These are phyloP conservation scores for Psilanteris sp. DNA, from an alignment of 1,140 invertebrate species.

Conservation along the genomic window DNA sequence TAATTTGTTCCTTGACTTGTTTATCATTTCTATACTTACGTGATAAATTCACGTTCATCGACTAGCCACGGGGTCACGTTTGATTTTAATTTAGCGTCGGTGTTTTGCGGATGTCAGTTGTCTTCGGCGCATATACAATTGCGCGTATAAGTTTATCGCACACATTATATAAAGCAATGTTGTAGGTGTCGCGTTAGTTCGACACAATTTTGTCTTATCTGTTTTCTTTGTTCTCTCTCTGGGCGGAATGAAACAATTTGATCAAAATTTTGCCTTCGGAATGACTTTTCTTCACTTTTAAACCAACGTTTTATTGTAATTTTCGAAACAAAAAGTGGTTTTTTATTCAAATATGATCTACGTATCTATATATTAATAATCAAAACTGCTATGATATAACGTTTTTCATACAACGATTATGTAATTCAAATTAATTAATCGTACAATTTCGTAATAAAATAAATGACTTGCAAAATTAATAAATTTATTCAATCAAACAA, in stretches of 20 bases:
- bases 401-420: too few species aligned
- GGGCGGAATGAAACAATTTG: constrained; percentile 64
- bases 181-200: constrained; percentile 35
- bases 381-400: too few species aligned
- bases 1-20: constrained; percentile 45
- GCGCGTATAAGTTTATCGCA: constrained; percentile 52
- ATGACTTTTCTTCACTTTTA: constrained; percentile 39
- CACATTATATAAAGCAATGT: constrained; percentile 52
- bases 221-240: constrained; percentile 23
- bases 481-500: too few species aligned
- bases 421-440: too few species aligned
- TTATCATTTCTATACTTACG: constrained; percentile 51
- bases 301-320: too few species aligned
- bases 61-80: constrained; percentile 9
- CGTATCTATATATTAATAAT: too few species aligned
- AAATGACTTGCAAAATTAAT: too few species aligned
- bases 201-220: constrained; percentile 6
- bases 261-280: constrained; percentile 57
- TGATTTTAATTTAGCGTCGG: constrained; percentile 13
- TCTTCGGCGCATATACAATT: constrained; percentile 50
- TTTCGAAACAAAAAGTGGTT: too few species aligned
- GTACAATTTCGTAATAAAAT: too few species aligned
- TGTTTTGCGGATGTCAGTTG: constrained; percentile 36
- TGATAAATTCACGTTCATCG: constrained; percentile 51
- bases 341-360: too few species aligned